These are phyloP conservation scores for Herpailurus yagouaroundi DNA, from an alignment of 2,113 vertebrate genomes.

Conservation along the genomic window DNA sequence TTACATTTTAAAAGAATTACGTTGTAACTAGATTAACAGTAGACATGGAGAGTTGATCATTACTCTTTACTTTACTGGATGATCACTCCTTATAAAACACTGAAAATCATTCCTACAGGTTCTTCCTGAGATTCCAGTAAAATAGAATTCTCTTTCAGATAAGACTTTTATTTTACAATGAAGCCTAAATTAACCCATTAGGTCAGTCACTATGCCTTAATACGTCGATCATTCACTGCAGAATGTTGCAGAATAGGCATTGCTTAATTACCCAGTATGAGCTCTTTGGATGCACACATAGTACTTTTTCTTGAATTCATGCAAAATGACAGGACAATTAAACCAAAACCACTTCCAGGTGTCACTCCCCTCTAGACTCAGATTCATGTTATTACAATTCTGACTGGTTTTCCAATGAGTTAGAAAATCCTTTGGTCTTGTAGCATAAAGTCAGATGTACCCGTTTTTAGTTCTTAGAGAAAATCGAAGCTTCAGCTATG, in stretches of 20 bases:
- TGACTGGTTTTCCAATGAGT: conserved; percentile 11
- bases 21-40: conserved; percentile 67
- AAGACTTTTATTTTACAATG: neutral
- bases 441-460: neutral
- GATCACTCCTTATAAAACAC: neutral
- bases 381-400: neutral
- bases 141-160: neutral
- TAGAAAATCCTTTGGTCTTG: neutral
- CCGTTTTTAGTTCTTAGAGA: conserved; percentile 16
- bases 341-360: neutral
- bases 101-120: neutral
- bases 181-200: neutral
- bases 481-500: neutral
- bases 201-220: neutral
- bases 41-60: neutral
- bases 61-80: neutral
- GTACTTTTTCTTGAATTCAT: neutral
- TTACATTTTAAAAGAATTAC: conserved; percentile 76
- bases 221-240: neutral
- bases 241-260: neutral
- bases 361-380: neutral
- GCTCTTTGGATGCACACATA: neutral
- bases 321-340: neutral
- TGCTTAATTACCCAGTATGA: neutral
- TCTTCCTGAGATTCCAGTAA: neutral